Percentiles rank a stretch among this genome's conserved stretches.
Conservation (phyloP, 2,888 invertebrate species). For the Urechis unicinctus region DNA sequence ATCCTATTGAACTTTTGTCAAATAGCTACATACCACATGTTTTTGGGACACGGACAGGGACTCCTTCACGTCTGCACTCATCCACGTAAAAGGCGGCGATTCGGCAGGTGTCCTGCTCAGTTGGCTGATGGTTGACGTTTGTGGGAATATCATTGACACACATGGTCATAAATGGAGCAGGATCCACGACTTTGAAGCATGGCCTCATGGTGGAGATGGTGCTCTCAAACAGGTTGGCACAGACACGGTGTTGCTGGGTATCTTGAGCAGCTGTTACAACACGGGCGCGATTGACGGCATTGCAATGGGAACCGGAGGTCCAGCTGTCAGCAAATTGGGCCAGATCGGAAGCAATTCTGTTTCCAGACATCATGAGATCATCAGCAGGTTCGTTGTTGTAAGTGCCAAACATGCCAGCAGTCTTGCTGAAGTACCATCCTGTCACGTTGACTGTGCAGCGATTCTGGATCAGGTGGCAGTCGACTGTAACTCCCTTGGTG, state of each 20-base stretch:
- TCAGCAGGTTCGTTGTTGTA: constrained; percentile 83
- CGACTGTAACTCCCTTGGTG: constrained; percentile 44
- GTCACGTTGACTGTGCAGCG: constrained; percentile 67
- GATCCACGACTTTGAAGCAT: constrained; percentile 53
- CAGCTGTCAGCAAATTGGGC: constrained; percentile 61
- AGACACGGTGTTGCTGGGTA: constrained; percentile 45
- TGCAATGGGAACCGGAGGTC: constrained; percentile 46
- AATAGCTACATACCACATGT: constrained; percentile 56
- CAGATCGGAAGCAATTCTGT: constrained; percentile 24
- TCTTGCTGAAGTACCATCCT: constrained; percentile 84
- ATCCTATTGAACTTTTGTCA: neutral
- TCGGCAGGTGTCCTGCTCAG: constrained; percentile 53
- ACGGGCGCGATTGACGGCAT: constrained; percentile 21
- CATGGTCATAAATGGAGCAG: constrained; percentile 60
- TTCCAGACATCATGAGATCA: constrained; percentile 62
- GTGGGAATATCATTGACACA: constrained; percentile 61
- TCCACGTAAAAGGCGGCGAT: constrained; percentile 68
- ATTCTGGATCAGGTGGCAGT: constrained; percentile 51
- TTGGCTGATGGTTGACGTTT: constrained; percentile 26
- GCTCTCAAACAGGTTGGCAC: constrained; percentile 65
- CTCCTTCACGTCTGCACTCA: constrained; percentile 58
- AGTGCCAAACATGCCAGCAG: constrained; percentile 81
- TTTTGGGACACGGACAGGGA: constrained; percentile 62
- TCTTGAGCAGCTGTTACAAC: neutral
- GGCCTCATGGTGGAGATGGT: constrained; percentile 57